Base-by-base conservation (phyloP, 1,140 invertebrate genomes). In the Aphis gossypii region DNA sequence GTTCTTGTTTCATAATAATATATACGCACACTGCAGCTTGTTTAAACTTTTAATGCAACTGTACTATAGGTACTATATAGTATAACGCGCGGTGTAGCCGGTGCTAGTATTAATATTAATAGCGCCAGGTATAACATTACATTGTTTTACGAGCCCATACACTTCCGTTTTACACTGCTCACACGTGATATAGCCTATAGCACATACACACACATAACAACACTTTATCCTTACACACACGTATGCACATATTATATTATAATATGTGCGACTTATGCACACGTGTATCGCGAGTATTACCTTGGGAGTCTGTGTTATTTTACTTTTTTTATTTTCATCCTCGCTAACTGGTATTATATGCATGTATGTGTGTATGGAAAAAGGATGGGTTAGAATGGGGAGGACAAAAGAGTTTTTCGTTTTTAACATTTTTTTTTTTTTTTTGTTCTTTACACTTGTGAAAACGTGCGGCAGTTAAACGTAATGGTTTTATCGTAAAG, bases 71-170 rank as follows among this genome's bases (percentile, higher is more conserved):
- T 41, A 84, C 35, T 38, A 7, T 38, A 83, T 23, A 41, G 38
- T 89, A 51, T 89, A 20, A 51, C 30, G 30, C 14, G 7, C 60
- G 14, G 30, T 30, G 11, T 30, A 41, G 44, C 84, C 38, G 25
- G 89, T 51, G 38, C 54, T 51, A 90, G 44, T 91, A 91, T 76
- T 91, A 91, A 76, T 91, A 91, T 76, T 91, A 91, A 91, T 91
- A 91, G 35, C 25, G n/a, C 56, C 90, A n/a, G 60, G 51, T 56
- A 86, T 86, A 89, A 56, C 35, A 44, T 91, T 46, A 82, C 44
- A 76, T 91, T 76, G 90, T 91, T 68, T 91, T 91, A 91, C 60
- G 90, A 91, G 90, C 60, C 30, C 6, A 25, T 44, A 46, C 60
- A 76, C 90, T 91, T 91, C 90, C 90, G 90, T 91, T 76, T 56